phyloP scores from a whole-genome alignment of 92 coral and sea anemone species.

The Epizoanthus fatuus region DNA sequence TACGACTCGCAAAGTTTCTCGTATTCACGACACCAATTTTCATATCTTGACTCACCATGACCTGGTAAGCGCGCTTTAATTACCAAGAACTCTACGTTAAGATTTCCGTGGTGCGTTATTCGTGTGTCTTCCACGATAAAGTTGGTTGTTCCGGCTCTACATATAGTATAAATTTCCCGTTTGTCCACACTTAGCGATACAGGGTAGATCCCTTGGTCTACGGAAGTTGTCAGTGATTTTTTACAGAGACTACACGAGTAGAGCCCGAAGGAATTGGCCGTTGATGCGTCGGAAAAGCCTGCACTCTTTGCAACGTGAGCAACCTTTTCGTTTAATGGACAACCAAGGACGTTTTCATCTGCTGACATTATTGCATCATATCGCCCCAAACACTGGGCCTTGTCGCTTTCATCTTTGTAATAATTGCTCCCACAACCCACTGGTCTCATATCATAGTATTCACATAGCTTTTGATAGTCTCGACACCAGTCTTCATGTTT shows the following conservation, averaged over 20 bases:
- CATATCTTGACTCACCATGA: conserved; percentile 30
- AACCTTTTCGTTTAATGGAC: conserved; percentile 51
- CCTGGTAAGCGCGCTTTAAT: conserved; percentile 44
- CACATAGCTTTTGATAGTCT: conserved; percentile 67
- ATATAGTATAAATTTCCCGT: conserved; percentile 52
- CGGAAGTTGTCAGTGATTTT: conserved; percentile 12
- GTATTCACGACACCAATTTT: conserved; percentile 51
- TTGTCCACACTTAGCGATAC: conserved; percentile 4
- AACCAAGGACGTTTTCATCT: conserved; percentile 32
- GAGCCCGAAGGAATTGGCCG: conserved; percentile 55
- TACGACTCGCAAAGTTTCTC: conserved; percentile 21
- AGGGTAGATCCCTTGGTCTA: conserved; percentile 36
- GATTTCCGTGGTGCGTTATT: conserved; percentile 7
- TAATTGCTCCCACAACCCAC: conserved; percentile 40
- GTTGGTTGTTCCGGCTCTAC: conserved; percentile 46
- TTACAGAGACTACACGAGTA: conserved; percentile 48
- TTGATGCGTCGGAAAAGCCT: conserved; percentile 48
- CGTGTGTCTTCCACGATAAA: conserved; percentile 64
- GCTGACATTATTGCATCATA: conserved; percentile 51
- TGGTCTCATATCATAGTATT: conserved; percentile 43
- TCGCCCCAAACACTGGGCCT: conserved; percentile 51
- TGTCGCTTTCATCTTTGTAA: conserved; percentile 25
- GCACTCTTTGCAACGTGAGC: conserved; percentile 45
- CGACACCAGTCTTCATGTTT: conserved; percentile 63
- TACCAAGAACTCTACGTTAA: conserved; percentile 22